phyloP scores from a whole-genome alignment of 2,888 invertebrate genomes.

The Chrysolina oricalcia region DNA sequence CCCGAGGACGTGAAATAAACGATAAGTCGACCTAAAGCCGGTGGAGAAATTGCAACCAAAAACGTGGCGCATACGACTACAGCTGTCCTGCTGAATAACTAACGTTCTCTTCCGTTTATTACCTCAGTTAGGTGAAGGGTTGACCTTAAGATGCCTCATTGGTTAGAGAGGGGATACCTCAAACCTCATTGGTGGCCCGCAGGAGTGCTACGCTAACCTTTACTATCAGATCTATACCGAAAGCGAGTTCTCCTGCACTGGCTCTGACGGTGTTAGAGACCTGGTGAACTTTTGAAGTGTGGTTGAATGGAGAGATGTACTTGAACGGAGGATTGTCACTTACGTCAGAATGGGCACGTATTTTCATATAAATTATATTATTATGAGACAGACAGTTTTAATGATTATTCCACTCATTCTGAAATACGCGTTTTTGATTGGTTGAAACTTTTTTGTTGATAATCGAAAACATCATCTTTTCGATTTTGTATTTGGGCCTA shows the following conservation, averaged over 20 bases:
- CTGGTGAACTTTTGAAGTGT: slow-evolving; percentile 28
- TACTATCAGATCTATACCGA: slow-evolving; percentile 70
- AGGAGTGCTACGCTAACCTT: slow-evolving; percentile 69
- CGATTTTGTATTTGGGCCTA: no score
- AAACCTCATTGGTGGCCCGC: slow-evolving; percentile 72
- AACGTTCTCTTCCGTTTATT: slow-evolving; percentile 45
- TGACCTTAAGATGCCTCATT: slow-evolving; percentile 71
- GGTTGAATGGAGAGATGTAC: not conserved
- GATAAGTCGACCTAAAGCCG: slow-evolving; percentile 46
- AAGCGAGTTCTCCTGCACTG: slow-evolving; percentile 51
- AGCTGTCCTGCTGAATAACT: slow-evolving; percentile 59
- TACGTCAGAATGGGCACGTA: no score
- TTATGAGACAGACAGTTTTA: no score
- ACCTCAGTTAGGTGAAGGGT: slow-evolving; percentile 62
- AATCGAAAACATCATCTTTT: no score
- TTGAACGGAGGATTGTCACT: not conserved
- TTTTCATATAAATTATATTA: no score
- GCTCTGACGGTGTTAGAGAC: slow-evolving; percentile 25
- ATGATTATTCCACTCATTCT: no score
- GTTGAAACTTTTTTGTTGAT: no score
- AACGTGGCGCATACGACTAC: slow-evolving; percentile 65
- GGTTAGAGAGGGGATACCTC: slow-evolving; percentile 71
- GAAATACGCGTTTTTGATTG: no score
- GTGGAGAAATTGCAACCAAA: slow-evolving; percentile 63
- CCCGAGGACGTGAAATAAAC: slow-evolving; percentile 62